A percentile compares a stretch with the other conserved stretches of the same genome.
phyloP scores from a whole-genome alignment of 2,888 invertebrate species.

The Nomada fucata region DNA sequence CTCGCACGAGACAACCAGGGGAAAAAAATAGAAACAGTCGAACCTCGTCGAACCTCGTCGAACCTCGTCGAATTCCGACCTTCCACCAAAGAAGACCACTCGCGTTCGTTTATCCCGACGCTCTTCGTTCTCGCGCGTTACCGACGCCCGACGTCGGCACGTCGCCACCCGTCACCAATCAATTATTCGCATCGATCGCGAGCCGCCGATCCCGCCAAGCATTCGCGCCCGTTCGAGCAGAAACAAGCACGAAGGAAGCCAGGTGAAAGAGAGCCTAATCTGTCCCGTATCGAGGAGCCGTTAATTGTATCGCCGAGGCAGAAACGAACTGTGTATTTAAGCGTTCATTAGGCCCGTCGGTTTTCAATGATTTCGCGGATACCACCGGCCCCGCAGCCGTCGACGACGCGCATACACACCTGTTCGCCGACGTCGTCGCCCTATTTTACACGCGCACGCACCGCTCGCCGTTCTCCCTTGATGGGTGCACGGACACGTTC shows the following conservation, averaged over 20 bases:
- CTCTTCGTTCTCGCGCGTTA: slow-evolving; percentile 30
- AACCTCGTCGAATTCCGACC: background rate
- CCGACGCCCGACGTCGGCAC: slow-evolving; percentile 10
- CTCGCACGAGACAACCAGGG: background rate
- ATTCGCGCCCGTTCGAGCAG: background rate
- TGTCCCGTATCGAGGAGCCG: slow-evolving; percentile 7
- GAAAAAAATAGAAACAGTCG: background rate
- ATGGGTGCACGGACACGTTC: slow-evolving; percentile 48
- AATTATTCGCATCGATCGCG: slow-evolving; percentile 25
- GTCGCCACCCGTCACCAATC: slow-evolving; percentile 12
- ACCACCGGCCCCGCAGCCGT: background rate
- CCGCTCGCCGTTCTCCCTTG: slow-evolving; percentile 25
- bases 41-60: background rate
- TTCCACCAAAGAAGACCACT: slow-evolving; percentile 3
- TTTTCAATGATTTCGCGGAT: slow-evolving; percentile 14
- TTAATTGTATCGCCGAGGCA: background rate
- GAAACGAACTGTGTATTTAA: slow-evolving; percentile 14
- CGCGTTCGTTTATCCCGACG: slow-evolving; percentile 19
- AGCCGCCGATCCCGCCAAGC: slow-evolving; percentile 1
- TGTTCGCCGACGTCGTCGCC: background rate
- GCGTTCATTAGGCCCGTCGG: background rate
- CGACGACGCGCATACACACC: background rate
- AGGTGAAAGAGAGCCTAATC: slow-evolving; percentile 22
- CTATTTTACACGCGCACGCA: slow-evolving; percentile 47
- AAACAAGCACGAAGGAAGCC: slow-evolving; percentile 10